These are phyloP conservation scores for Tragelaphus buxtoni DNA, from an alignment of 2,113 vertebrate genomes.

Conservation along the genomic window DNA sequence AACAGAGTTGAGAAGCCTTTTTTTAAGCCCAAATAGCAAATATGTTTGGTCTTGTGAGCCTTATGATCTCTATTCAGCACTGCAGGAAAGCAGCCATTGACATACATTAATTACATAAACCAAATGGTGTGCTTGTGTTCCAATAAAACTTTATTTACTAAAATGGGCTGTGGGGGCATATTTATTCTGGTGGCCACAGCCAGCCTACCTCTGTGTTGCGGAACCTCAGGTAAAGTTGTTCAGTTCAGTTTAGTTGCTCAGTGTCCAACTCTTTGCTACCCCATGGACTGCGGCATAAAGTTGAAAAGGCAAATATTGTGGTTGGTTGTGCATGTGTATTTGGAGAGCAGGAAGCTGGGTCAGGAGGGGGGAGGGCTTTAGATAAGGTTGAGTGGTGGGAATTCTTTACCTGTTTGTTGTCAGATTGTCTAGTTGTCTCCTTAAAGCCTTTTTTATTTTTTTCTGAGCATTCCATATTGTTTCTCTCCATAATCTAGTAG, in stretches of 20 bases:
- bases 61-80: not conserved
- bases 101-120: not conserved
- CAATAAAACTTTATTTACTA: not conserved
- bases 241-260: not conserved
- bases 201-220: not conserved
- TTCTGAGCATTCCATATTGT: not conserved
- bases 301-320: not conserved
- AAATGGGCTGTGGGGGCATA: not conserved
- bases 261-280: not conserved
- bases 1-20: not conserved
- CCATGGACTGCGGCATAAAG: not conserved
- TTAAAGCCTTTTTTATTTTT: not conserved
- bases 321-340: not conserved
- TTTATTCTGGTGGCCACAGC: not conserved
- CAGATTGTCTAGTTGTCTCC: not conserved
- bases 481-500: not conserved
- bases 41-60: not conserved
- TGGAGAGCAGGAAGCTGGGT: not conserved
- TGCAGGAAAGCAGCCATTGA: not conserved
- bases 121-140: not conserved
- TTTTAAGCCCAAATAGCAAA: not conserved
- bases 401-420: not conserved
- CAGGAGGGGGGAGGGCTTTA: accelerated
- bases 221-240: not conserved
- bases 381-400: not conserved